These are phyloP conservation scores for Drosophila nikananu DNA, from an alignment of 1,140 invertebrate species.

Conservation along the genomic window DNA sequence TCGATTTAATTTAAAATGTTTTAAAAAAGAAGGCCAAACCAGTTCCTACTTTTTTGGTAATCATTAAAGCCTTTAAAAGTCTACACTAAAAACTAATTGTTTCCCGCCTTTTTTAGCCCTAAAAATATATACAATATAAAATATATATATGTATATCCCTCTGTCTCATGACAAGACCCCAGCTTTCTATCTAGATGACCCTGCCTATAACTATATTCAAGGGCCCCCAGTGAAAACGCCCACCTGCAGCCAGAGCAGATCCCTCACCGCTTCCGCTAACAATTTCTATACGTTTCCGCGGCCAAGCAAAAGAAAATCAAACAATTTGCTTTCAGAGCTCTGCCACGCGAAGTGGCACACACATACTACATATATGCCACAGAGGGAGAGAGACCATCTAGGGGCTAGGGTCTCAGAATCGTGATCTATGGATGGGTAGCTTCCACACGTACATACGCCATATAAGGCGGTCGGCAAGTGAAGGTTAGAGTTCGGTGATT, in stretches of 20 bases:
- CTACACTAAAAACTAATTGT: not conserved
- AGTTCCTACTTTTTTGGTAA: not conserved
- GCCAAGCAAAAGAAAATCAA: constrained; percentile 65
- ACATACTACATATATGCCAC: not conserved
- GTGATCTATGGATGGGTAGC: constrained; percentile 59
- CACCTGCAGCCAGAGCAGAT: constrained; percentile 42
- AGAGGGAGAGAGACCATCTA: constrained; percentile 18
- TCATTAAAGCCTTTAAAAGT: not conserved
- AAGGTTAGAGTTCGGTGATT: constrained; percentile 79
- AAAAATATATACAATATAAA: not conserved
- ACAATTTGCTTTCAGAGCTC: constrained; percentile 64
- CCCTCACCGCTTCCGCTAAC: constrained; percentile 59
- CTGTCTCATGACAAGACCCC: not conserved
- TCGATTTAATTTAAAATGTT: not conserved
- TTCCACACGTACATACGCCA: constrained; percentile 23
- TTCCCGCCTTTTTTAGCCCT: not conserved
- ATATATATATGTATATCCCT: not conserved
- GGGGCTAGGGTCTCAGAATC: constrained; percentile 49
- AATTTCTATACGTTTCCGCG: constrained; percentile 67
- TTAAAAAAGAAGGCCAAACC: not conserved
- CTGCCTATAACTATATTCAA: constrained; percentile 11
- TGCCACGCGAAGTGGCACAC: constrained; percentile 58
- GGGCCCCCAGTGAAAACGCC: constrained; percentile 22
- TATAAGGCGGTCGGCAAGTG: constrained; percentile 45
- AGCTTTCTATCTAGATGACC: constrained; percentile 14